Evolutionary conservation across 2,113 vertebrate genomes (phyloP), one percentile per base, ranked within the genome.

Genomic region (Podocnemis expansa): DNA sequence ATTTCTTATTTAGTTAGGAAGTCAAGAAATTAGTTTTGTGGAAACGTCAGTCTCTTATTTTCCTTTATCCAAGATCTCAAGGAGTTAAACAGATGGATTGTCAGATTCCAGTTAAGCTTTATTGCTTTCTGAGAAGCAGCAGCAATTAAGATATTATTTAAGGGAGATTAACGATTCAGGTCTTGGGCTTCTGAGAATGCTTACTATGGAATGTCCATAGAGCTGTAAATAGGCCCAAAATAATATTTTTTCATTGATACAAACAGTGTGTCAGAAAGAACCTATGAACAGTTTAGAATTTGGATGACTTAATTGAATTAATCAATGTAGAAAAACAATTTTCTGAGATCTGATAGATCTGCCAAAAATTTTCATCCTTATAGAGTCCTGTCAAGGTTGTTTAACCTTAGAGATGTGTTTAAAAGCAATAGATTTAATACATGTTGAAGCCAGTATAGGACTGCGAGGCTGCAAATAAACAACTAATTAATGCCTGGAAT

Each of bases 81-180:
- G 70, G 78, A 92, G 75, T 58, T 22, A 80, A 83, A 89, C 73
- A 94, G 79, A 96, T 94, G 84, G 86, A 82, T 43, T 91, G 82
- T 95, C 96, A 94, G 60, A 96, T 97, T 90, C 54, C 94, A 94
- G 91, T 63, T 52, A 96, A 90, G 81, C 76, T 94, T 97, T 94
- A 88, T 86, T 96, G 78, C 92, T 96, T 73, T 91, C 45, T 52
- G 76, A 49, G 82, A 89, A 95, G 45, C 58, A 87, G 38, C 25
- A 79, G 34, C 82, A 95, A 96, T 96, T 87, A 95, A 90, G 63
- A 89, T 83, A 90, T 84, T 92, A 80, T 91, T 81, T 51, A 87
- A 84, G 80, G 24, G 82, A 45, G 52, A 63, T 88, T 94, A 92
- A 91, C 63, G 19, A 34, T 56, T 60, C 82, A 22, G 82, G 78